Evolutionary conservation across 2,888 invertebrate genomes (phyloP).

Genomic region (Leptopilina myrica): DNA sequence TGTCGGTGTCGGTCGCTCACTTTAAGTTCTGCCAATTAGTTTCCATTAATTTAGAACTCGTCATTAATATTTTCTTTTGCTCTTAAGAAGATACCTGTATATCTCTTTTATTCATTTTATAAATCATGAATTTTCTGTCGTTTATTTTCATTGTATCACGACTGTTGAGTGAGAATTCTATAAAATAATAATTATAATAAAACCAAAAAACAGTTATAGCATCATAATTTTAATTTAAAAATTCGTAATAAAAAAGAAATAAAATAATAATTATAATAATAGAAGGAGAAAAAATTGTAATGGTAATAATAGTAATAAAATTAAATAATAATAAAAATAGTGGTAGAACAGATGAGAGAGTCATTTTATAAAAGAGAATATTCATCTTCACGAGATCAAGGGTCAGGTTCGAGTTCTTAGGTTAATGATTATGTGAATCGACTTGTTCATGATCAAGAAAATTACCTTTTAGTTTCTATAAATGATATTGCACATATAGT

Average conservation of each 20-base stretch:
- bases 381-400: slow-evolving; percentile 10
- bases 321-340: no score
- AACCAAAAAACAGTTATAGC: no score
- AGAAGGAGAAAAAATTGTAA: no score
- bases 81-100: not conserved
- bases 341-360: no score
- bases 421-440: not conserved
- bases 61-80: not conserved
- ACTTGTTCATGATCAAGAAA: not conserved
- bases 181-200: not conserved
- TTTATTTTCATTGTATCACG: not conserved
- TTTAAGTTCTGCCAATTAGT: slow-evolving; percentile 7
- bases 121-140: slow-evolving; percentile 12
- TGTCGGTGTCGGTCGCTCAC: not conserved
- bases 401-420: slow-evolving; percentile 8
- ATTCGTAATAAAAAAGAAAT: no score
- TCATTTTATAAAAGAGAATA: not conserved
- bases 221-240: no score
- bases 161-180: not conserved
- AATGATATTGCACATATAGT: not conserved
- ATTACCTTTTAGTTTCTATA: not conserved
- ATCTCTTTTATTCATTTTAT: slow-evolving; percentile 9
- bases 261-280: no score
- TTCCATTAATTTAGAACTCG: slow-evolving; percentile 2
- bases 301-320: no score